Percentiles rank a stretch among this genome's conserved stretches.
Conservation (phyloP, 2,888 invertebrate species). For the Cephonodes hylas region DNA sequence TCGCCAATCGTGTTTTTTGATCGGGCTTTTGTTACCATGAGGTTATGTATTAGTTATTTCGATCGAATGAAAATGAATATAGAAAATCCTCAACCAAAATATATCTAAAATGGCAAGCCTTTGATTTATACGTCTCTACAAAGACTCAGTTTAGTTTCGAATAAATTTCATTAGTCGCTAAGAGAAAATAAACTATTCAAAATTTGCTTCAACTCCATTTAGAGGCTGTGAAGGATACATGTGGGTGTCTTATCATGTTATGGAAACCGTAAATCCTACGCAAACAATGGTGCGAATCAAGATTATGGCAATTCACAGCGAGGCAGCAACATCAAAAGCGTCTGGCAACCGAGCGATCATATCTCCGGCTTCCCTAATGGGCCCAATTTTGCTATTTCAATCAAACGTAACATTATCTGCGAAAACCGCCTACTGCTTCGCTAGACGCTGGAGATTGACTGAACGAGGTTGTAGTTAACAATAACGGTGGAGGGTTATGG, state of each 20-base stretch:
- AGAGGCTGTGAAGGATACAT: background rate
- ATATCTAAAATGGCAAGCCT: too few relatives aligned
- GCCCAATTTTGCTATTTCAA: conserved; percentile 59
- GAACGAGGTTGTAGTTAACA: background rate
- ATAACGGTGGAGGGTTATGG: background rate
- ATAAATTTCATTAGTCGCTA: too few relatives aligned
- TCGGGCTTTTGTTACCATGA: too few relatives aligned
- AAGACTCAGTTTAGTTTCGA: too few relatives aligned
- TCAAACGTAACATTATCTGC: conserved; percentile 51
- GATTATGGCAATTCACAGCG: conserved; percentile 28
- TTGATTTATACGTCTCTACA: too few relatives aligned
- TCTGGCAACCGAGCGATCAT: conserved; percentile 31
- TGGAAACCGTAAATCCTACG: conserved; percentile 37
- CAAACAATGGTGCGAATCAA: conserved; percentile 57
- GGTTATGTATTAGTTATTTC: too few relatives aligned
- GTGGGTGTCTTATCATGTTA: conserved; percentile 24
- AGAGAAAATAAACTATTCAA: too few relatives aligned
- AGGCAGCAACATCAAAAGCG: conserved; percentile 32
- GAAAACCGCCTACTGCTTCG: conserved; percentile 18
- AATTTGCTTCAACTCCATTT: too few relatives aligned
- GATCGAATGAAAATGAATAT: too few relatives aligned
- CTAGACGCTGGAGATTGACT: conserved; percentile 19
- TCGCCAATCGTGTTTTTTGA: too few relatives aligned
- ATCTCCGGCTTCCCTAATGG: conserved; percentile 45
- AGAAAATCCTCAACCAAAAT: too few relatives aligned